Evolutionary conservation across 1,140 invertebrate genomes (phyloP), one percentile per base, ranked within the genome.

Genomic region (Anadara kagoshimensis): DNA sequence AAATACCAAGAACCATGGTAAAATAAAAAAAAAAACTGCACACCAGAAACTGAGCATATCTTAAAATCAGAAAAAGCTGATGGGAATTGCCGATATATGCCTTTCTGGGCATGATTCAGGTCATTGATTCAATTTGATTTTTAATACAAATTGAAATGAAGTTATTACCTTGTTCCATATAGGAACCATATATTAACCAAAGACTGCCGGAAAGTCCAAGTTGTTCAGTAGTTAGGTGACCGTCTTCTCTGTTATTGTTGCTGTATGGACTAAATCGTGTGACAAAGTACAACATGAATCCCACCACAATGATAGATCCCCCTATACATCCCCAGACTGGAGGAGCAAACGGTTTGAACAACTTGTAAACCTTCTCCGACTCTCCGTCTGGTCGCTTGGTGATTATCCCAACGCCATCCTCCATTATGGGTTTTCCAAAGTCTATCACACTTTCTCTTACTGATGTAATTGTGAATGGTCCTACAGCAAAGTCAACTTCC

Each of bases 401-500:
- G 0, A 83, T 63, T 22, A 84, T 80, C 18, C 82, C 78, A 10
- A 70, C 62, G 1, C 80, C 78, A 36, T 84, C 82, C 57, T 80
- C 80, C 24, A 76, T 73, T 54, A 68, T 82, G 0, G 84, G 80
- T 43, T 71, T 76, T 5, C 81, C 81, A 69, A 82, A 85, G 44
- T 84, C 84, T 24, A 85, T 76, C 2, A 84, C 82, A 0, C 58
- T 49, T 43, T 83, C 80, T 36, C 84, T 70, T 10, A 76, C 53
- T 5, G 75, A 66, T 7, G 82, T 85, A 14, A 85, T 80, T 5
- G 82, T 80, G 29, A 85, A 78, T 0, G 83, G 81, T 20, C 82
- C 84, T 29, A 81, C 61, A 0, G 78, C 80, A 65, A 83, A 78
- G 24, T 81, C 79, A 12, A 78, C 66, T 20, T 85, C 80, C 82